Percentiles rank a stretch among this genome's conserved stretches.
Conservation (phyloP, 2,797 vertebrate genomes). For the Meda fulgida region DNA sequence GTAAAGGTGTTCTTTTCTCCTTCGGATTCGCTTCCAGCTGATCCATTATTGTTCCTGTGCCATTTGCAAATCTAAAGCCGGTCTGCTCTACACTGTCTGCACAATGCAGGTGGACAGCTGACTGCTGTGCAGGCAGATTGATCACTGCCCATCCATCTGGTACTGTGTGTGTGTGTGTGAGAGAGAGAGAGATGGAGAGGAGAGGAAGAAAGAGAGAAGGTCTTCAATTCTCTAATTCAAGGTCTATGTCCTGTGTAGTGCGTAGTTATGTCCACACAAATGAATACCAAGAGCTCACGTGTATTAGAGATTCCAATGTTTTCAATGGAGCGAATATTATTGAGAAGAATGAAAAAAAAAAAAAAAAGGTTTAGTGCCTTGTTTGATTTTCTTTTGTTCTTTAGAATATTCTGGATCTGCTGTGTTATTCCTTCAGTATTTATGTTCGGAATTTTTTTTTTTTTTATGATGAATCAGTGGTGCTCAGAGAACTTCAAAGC, state of each 20-base stretch:
- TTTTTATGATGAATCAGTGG: conserved; percentile 32
- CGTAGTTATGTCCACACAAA: background rate
- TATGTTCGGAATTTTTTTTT: conserved; percentile 2
- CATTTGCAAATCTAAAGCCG: conserved; percentile 48
- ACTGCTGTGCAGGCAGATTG: conserved; percentile 44
- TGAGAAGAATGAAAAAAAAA: background rate
- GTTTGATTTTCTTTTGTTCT: conserved; percentile 13
- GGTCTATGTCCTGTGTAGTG: background rate
- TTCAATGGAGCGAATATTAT: background rate
- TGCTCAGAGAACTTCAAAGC: conserved; percentile 48
- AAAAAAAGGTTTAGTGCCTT: background rate
- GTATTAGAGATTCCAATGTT: background rate
- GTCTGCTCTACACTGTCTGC: conserved; percentile 38
- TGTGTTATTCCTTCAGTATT: conserved; percentile 36
- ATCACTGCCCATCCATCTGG: conserved; percentile 48
- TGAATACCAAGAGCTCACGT: background rate
- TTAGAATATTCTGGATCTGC: conserved; percentile 24
- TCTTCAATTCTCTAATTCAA: conserved; percentile 25
- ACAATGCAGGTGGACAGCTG: conserved; percentile 50
- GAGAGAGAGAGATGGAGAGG: background rate
- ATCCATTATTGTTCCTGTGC: conserved; percentile 36
- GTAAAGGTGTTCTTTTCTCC: conserved; percentile 25
- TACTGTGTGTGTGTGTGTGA: conserved; percentile 35
- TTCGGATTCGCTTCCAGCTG: conserved; percentile 22
- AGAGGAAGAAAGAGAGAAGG: background rate